Conservation (phyloP, 1,140 invertebrate genomes). For the Macrostomum lignano region DNA sequence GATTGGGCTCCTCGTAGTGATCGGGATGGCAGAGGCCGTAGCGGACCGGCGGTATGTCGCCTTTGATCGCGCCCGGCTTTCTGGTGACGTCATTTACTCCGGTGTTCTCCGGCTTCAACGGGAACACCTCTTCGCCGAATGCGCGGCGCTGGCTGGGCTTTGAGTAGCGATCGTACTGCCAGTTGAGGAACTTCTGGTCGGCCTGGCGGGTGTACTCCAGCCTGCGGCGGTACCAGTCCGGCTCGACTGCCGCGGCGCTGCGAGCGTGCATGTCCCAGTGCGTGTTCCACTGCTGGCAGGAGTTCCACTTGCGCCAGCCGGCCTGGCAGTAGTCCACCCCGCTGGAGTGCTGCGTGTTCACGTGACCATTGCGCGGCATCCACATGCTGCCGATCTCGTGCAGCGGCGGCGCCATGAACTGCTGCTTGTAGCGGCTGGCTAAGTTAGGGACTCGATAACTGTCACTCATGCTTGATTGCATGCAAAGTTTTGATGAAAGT, state of each 20-base stretch:
- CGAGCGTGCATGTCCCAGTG: conserved; percentile 7
- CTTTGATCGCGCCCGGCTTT: conserved; percentile 4
- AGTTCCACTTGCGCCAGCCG: conserved; percentile 8
- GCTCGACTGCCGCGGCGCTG: conserved; percentile 1
- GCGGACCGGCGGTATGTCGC: conserved; percentile 2
- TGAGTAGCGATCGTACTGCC: background rate
- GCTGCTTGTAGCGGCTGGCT: background rate
- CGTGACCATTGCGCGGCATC: background rate
- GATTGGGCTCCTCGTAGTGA: conserved; percentile 5
- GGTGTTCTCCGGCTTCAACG: background rate
- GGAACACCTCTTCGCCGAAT: conserved; percentile 1
- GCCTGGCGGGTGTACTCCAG: conserved; percentile 3
- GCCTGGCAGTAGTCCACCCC: conserved; percentile 3
- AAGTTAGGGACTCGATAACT: no score
- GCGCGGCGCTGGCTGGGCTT: background rate
- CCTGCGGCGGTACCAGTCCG: conserved; percentile 7
- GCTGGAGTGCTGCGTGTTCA: background rate
- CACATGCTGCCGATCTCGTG: conserved; percentile 1
- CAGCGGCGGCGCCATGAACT: conserved; percentile 1
- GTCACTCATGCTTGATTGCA: no score
- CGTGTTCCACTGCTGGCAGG: no score
- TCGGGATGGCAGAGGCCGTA: conserved; percentile 7
- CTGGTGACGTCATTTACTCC: conserved; percentile 1
- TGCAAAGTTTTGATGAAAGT: no score
- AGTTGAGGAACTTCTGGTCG: conserved; percentile 3